Base-by-base conservation (phyloP, 2,888 invertebrate genomes). In the Hedya salicella region DNA sequence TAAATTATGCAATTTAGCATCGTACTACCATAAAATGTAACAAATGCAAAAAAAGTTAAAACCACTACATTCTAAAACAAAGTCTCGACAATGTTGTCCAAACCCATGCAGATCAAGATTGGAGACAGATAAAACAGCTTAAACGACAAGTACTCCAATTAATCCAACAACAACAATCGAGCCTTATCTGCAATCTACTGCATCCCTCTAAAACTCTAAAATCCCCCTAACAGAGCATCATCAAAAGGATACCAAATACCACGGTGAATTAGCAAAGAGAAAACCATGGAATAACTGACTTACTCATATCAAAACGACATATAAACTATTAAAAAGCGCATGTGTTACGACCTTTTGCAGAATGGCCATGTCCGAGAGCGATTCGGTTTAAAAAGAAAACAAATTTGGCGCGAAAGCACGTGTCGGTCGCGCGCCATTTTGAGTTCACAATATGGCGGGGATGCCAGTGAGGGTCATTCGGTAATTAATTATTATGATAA, bases 211-310 rank as follows among this genome's bases (percentile, higher is more conserved):
- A 25, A 59, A 59, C 48, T 25, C 48, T 54, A 62, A 63, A 68
- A 39, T 14, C 48, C 50, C 67, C 56, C 54, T 36, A 50, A 59
- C 16, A 42, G 39, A 54, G 40, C 62, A n/a, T n/a, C 53, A 49
- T 63, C 63, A 68, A 68, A 68, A 54, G 60, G 54, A 68, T 67
- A 63, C 62, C 49, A 68, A 68, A 73, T 69, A 69, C 73, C 69
- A 73, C 79, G 81, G 78, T 75, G 77, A 73, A 82, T 83, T 80
- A 78, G 71, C 77, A 70, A 70, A 74, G 63, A 72, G 74, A 79
- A 77, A 75, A 67, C 56, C 54, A 54, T 63, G 67, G 62, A 52
- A 30, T 11, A 30, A 16, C 25, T 30, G 11, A 16, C 16, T 13
- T 6, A 44, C 25, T 17, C n/a, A 30, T 6, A 30, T 30, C n/a